Conservation (phyloP, 2,888 invertebrate genomes). For the Tipula confusa region DNA sequence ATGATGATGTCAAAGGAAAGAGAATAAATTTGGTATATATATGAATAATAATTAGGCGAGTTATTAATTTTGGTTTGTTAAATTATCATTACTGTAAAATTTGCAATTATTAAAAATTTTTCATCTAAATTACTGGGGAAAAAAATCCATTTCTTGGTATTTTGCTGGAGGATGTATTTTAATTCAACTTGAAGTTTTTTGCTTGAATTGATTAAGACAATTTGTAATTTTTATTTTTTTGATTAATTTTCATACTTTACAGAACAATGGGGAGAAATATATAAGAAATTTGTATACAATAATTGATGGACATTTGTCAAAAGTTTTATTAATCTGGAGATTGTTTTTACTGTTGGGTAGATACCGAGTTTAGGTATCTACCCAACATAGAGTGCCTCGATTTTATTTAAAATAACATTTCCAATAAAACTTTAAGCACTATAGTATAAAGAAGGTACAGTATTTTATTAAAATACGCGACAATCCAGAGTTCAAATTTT, state of each 20-base stretch:
- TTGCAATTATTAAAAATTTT: not conserved
- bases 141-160: not conserved
- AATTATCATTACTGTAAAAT: not conserved
- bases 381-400: no score
- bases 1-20: not conserved
- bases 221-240: not conserved
- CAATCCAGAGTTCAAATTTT: no score
- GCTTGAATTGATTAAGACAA: constrained; percentile 20
- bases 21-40: not conserved
- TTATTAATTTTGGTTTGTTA: constrained; percentile 9
- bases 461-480: no score
- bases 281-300: not conserved
- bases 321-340: not conserved
- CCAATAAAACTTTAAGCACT: no score
- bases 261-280: not conserved
- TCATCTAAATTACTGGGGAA: not conserved
- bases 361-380: no score
- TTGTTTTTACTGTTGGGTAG: not conserved
- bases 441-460: no score
- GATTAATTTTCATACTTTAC: not conserved
- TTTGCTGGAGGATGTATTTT: not conserved
- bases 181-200: not conserved
- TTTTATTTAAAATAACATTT: no score
- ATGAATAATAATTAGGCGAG: not conserved
- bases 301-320: constrained; percentile 3